These are phyloP conservation scores for Pseudomugil gertrudae DNA, from an alignment of 2,797 vertebrate species.

Conservation along the genomic window DNA sequence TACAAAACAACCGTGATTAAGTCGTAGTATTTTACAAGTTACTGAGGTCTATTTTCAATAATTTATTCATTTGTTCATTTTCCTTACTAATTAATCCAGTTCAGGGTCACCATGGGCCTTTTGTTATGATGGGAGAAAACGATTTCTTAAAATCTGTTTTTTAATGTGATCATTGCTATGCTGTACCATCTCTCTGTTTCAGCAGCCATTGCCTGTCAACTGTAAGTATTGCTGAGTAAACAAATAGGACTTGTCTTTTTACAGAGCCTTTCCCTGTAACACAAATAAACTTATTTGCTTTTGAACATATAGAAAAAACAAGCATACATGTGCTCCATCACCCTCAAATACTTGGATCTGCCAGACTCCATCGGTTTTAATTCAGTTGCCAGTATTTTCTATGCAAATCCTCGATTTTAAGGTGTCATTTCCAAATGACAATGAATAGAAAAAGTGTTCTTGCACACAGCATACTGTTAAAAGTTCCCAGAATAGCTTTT, in stretches of 20 bases:
- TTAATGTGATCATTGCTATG: not conserved
- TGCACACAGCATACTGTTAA: constrained; percentile 11
- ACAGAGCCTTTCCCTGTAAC: not conserved
- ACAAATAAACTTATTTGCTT: not conserved
- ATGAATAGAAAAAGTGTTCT: not conserved
- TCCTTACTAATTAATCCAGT: no score
- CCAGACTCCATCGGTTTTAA: not conserved
- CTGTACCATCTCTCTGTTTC: not conserved
- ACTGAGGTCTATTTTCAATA: no score
- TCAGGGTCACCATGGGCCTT: no score
- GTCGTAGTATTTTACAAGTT: no score
- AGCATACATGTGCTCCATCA: not conserved
- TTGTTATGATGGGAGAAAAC: not conserved
- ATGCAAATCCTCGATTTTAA: not conserved
- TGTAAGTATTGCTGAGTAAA: constrained; percentile 1
- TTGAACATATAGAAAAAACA: not conserved
- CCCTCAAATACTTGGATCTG: not conserved
- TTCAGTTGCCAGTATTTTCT: not conserved
- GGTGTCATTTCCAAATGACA: not conserved
- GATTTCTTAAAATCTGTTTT: not conserved
- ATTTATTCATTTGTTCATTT: no score
- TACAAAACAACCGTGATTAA: no score
- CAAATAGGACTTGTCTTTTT: not conserved
- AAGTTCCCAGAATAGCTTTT: constrained; percentile 22
- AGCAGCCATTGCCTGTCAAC: not conserved